Conservation (phyloP, 2,888 invertebrate genomes). For the Hirtodrosophila histrioides region DNA sequence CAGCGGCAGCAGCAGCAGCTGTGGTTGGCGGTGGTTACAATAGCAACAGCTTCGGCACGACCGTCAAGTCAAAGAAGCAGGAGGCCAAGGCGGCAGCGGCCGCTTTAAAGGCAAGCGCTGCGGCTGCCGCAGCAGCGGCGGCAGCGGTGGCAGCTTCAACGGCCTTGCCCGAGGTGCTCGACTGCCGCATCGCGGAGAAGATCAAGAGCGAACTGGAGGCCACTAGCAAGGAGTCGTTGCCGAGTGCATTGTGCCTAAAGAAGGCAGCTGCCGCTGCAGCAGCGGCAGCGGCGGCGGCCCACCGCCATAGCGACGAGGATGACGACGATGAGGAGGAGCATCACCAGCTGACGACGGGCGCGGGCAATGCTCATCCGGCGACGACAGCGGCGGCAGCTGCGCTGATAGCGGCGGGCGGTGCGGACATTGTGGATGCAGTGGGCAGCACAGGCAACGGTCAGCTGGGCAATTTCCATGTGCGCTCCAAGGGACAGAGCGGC, state of each 20-base stretch:
- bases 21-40: slow-evolving; percentile 6
- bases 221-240: slow-evolving; percentile 74
- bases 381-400: slow-evolving; percentile 3
- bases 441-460: slow-evolving; percentile 48
- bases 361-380: slow-evolving; percentile 21
- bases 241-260: slow-evolving; percentile 76
- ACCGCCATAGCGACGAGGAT: slow-evolving; percentile 68
- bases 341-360: slow-evolving; percentile 17
- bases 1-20: not conserved
- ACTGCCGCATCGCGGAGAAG: slow-evolving; percentile 84
- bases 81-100: slow-evolving; percentile 77
- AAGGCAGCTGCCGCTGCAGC: slow-evolving; percentile 66
- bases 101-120: slow-evolving; percentile 53
- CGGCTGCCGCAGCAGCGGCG: slow-evolving; percentile 64
- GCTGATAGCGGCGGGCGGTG: not conserved
- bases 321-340: slow-evolving; percentile 75
- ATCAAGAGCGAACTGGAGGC: slow-evolving; percentile 84
- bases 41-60: slow-evolving; percentile 23
- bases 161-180: slow-evolving; percentile 82
- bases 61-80: slow-evolving; percentile 81
- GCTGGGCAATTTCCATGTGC: slow-evolving; percentile 58
- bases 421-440: slow-evolving; percentile 47
- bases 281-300: slow-evolving; percentile 49
- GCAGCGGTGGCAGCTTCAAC: slow-evolving; percentile 54
- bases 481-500: slow-evolving; percentile 45